Evolutionary conservation across 2,113 vertebrate genomes (phyloP).

Genomic region (Rissa tridactyla): DNA sequence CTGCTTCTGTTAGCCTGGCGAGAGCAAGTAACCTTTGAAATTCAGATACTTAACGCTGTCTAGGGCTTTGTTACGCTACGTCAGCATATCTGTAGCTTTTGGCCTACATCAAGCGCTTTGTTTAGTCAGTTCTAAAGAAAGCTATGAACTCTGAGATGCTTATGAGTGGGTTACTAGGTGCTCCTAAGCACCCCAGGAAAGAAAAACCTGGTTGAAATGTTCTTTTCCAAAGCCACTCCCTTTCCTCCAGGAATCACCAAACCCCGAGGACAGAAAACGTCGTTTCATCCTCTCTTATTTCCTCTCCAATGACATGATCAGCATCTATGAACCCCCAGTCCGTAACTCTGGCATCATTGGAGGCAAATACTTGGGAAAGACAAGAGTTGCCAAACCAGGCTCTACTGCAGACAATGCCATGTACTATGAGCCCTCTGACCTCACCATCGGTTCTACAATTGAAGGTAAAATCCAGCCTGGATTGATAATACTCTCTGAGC

Average conservation of each 20-base stretch:
- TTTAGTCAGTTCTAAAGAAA: not conserved
- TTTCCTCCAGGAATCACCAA: conserved; percentile 82
- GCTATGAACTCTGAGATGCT: not conserved
- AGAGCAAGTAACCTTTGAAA: not conserved
- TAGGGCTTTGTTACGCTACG: not conserved
- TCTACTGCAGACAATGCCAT: conserved; percentile 73
- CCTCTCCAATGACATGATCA: conserved; percentile 84
- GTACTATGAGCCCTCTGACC: conserved; percentile 87
- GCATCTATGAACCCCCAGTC: conserved; percentile 85
- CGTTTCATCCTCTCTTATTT: conserved; percentile 88
- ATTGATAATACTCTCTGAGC: not conserved
- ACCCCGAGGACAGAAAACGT: conserved; percentile 78
- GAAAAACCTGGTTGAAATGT: not conserved
- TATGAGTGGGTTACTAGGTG: not conserved
- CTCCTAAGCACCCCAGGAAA: not conserved
- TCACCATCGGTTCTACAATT: conserved; percentile 84
- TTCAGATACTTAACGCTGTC: not conserved
- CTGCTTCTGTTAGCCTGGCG: not conserved
- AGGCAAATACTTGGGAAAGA: conserved; percentile 85
- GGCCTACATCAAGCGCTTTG: not conserved
- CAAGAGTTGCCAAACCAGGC: conserved; percentile 81
- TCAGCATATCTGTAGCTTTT: not conserved
- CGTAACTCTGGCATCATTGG: conserved; percentile 87
- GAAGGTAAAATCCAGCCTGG: conserved; percentile 79
- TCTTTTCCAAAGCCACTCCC: not conserved